Conservation (phyloP, 2,113 vertebrate genomes). For the Tachycineta bicolor region DNA sequence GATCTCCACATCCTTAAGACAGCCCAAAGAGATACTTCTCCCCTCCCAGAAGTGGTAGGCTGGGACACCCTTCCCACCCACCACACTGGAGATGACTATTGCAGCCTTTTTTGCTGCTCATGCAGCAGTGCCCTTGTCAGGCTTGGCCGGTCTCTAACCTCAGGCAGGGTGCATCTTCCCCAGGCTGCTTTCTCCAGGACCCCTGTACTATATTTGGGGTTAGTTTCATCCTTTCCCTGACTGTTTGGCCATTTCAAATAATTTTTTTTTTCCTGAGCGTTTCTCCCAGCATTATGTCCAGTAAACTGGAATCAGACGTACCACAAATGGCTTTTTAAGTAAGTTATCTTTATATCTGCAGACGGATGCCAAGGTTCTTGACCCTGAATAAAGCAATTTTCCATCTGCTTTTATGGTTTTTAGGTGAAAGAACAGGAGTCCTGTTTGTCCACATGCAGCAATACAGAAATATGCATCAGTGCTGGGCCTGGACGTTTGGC, state of each 20-base stretch:
- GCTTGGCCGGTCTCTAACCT: neutral
- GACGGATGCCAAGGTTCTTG: neutral
- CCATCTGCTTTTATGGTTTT: neutral
- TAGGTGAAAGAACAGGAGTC: neutral
- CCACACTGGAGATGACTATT: neutral
- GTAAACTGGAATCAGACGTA: neutral
- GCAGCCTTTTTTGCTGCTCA: neutral
- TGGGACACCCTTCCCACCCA: neutral
- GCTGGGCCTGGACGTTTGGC: neutral
- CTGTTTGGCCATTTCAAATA: neutral
- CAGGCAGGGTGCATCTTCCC: neutral
- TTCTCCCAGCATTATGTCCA: neutral
- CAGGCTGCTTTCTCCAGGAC: neutral
- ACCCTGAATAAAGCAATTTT: neutral
- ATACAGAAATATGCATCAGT: neutral
- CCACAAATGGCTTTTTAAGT: neutral
- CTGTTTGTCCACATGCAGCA: neutral
- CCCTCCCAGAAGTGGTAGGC: neutral
- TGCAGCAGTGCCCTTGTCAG: neutral
- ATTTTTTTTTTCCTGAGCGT: neutral
- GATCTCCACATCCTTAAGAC: neutral
- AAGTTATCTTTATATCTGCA: neutral
- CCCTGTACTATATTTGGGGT: neutral
- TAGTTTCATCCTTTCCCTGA: neutral
- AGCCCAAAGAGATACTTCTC: neutral